Base-by-base conservation (phyloP, 1,140 invertebrate species). In the Cydia strobilella region DNA sequence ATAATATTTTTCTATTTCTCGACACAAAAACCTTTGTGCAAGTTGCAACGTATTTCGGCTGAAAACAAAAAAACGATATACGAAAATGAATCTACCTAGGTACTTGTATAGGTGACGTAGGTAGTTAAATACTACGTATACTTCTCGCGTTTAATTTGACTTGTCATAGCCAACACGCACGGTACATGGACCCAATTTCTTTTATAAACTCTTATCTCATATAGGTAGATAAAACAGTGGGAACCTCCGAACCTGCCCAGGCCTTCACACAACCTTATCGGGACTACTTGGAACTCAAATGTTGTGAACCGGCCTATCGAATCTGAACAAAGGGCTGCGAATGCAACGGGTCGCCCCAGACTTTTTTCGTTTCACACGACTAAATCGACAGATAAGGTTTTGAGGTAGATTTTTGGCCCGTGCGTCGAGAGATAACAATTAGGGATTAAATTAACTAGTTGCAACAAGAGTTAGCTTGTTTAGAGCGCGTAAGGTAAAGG, bases 281-380 rank as follows among this genome's bases (percentile, higher is more conserved):
- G 31, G 27, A 39, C 6, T 69, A 69, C 65, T 35, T 31, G 18
- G 65, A 69, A 69, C 31, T 42, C 65, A 66, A 66, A 66, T 35
- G 20, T 15, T 35, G 63, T 27, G 31, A 39, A 69, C 31, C 35
- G 65, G 25, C 13, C 65, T 12, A 39, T 69, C 65, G 65, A 39
- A 13, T 31, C 31, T 39, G 65, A 23, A 69, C 65, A 69, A 69
- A 69, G 42, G 31, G 65, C 35, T 69, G 65, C 65, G 65, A 69
- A 69, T 69, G 65, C 35, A 69, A 69, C 31, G 65, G 65, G 20
- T 63, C 62, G 12, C 6, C 27, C 31, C 63, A 66, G 65, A 35
- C 27, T 69, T 69, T 69, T 69, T 35, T 35, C n/a, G 65, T 69
- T 69, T 69, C 27, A 69, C 65, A 69, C 65, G 65, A 31, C 48